Base-by-base conservation (phyloP, 1,140 invertebrate species). In the Lerema accius region DNA sequence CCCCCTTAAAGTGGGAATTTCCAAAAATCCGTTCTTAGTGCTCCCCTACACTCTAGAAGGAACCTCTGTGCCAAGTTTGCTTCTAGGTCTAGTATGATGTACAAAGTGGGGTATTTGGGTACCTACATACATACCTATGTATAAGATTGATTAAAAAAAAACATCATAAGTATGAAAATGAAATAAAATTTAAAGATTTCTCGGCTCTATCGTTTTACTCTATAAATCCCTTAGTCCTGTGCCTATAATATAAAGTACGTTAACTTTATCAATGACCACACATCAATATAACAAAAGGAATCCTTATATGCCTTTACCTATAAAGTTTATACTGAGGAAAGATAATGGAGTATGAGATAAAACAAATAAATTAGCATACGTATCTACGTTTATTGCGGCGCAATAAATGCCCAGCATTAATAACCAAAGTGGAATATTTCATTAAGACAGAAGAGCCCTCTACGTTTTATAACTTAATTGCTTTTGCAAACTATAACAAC, bases 381-480 rank as follows among this genome's bases (percentile, higher is more conserved):
- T 71, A 70, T 72, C 63, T 72, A 66, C 71, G 63, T 78, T 78
- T 80, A 78, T 73, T 78, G 63, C 72, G 61, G 60, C 19, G 46
- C 70, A 80, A 78, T 84, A 80, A 83, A 81, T 65, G 77, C 23
- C 71, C 68, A 67, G 73, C 71, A 84, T 83, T 82, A 85, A 82
- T 88, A 80, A 80, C 78, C 75, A 73, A 74, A 78, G 74, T 73
- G 74, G 76, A 80, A 86, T 86, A 87, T 87, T 89, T 84, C 78
- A 85, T 89, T 84, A 82, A 77, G 79, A 82, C 72, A 82, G 77
- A 74, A 64, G 72, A 83, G 71, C 73, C 74, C 77, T 80, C 78
- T 82, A 76, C 85, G 73, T 84, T 89, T 89, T 90, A 90, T 82
- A 84, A 80, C 82, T 82, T 90, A 86, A 90, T 90, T 80, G 77